Base-by-base conservation (phyloP, 2,113 vertebrate genomes). In the Symphodus melops region DNA sequence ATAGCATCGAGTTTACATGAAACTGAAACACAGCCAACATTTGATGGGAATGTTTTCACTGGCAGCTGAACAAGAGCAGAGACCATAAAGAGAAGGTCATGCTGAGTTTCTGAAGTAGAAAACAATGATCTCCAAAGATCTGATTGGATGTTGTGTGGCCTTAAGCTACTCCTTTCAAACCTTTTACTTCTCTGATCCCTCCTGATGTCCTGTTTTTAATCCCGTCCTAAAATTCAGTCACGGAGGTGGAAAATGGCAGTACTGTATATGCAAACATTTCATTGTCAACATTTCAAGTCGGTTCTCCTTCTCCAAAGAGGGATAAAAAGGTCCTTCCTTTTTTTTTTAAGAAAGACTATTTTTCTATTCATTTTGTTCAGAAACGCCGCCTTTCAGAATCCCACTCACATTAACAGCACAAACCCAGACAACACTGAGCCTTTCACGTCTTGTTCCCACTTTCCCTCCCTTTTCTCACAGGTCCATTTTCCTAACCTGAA, bases 381-480 rank as follows among this genome's bases (percentile, higher is more conserved):
- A 61, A 58, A 53, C 52, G 16, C 28, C 44, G 70, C 64, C 66
- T 82, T 73, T 84, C 71, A 77, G 68, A 55, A 37, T 33, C 19
- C 49, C 25, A 57, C 51, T 42, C 49, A 8, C 75, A 74, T 68
- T 75, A 64, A 77, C 28, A 60, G 61, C 75, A 56, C 67, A 74
- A 75, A 74, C 62, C 63, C 61, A 86, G 86, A 91, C 79, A 85
- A 79, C 83, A 85, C 59, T 59, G 77, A 83, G 59, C 64, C 67
- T 62, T 88, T 87, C 68, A 89, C 53, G 23, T 70, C 59, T 19
- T 74, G 79, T 72, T 57, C 39, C 60, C 14, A 44, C 60, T 67
- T 81, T 68, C 62, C 57, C 62, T 70, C 63, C 68, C 51, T 73
- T 88, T 87, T 85, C 72, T 85, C 75, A 76, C 83, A 58, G 13